Base-by-base conservation (phyloP, 2,797 vertebrate genomes). In the Neosilurus hyrtlii region DNA sequence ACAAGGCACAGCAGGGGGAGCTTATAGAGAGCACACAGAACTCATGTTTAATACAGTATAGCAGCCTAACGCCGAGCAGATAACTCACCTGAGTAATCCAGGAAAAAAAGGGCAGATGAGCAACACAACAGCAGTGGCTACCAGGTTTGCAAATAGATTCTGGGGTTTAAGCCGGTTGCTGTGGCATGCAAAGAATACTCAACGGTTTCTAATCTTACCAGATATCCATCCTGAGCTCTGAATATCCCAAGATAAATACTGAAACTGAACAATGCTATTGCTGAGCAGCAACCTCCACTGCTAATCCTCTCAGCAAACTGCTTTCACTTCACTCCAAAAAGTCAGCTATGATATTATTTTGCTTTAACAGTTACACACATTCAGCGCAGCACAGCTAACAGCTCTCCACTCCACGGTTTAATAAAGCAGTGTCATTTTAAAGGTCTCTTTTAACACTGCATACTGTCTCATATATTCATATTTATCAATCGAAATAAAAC, bases 241-340 rank as follows among this genome's bases (percentile, higher is more conserved):
- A 94, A 94, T 94, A 94, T 94, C 93, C 93, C 89, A 92, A 93
- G 92, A 94, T 94, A 93, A 95, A 94, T 93, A 93, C 92, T 92
- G 91, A 94, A 93, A 92, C 90, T 91, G 92, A 94, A 94, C 93
- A 94, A 95, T 94, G 91, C 86, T 89, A 93, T 92, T 94, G 93
- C 93, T 93, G 93, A 94, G 93, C 90, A 89, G 91, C 92, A 93
- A 92, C 92, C 81, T 84, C 81, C 26, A 9, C 81, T 87, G 90
- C 90, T 94, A 94, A 95, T 95, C 94, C 93, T 94, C 93, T 94
- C 92, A 90, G 92, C 91, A 91, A 90, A 93, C 93, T 92, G 91
- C 92, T 89, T 90, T 85, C 88, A 86, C 86, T 72, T 59, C 20
- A n/a, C 6, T 59, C 56, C n/a, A 15, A 61, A 43, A 49, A 43